Conservation (phyloP, 2,797 vertebrate genomes). For the Choloepus didactylus region DNA sequence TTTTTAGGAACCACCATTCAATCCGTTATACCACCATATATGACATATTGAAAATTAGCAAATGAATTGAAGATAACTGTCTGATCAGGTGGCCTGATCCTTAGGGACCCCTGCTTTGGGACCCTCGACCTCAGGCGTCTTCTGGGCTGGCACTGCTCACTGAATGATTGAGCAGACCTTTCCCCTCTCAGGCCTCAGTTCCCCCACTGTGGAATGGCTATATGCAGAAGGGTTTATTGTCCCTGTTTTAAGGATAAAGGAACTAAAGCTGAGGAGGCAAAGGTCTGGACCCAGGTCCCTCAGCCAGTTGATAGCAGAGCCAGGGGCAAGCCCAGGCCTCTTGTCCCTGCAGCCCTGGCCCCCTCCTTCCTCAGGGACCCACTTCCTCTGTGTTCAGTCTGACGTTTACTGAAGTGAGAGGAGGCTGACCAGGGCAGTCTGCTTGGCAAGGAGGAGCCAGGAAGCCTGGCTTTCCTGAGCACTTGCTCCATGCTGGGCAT, state of each 20-base stretch:
- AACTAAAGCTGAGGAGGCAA: not conserved
- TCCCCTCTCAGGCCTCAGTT: not conserved
- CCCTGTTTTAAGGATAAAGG: not conserved
- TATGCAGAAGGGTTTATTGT: not conserved
- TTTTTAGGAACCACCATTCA: too few relatives aligned
- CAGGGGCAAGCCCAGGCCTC: not conserved
- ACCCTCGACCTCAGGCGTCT: not conserved
- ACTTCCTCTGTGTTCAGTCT: too few relatives aligned
- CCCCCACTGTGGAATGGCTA: not conserved
- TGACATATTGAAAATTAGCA: not conserved
- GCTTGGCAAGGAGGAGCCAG: not conserved
- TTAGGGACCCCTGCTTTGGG: not conserved
- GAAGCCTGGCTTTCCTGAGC: not conserved
- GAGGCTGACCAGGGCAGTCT: not conserved
- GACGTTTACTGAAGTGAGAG: fast-evolving
- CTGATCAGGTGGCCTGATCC: not conserved
- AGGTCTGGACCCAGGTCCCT: not conserved
- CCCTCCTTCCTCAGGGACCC: not conserved
- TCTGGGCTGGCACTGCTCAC: not conserved
- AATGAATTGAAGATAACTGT: fast-evolving
- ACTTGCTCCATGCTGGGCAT: not conserved
- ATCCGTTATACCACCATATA: not conserved
- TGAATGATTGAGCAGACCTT: not conserved
- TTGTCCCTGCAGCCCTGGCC: not conserved
- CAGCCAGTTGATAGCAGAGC: not conserved